Base-by-base conservation (phyloP, 2,888 invertebrate species). In the Beris chalybata region DNA sequence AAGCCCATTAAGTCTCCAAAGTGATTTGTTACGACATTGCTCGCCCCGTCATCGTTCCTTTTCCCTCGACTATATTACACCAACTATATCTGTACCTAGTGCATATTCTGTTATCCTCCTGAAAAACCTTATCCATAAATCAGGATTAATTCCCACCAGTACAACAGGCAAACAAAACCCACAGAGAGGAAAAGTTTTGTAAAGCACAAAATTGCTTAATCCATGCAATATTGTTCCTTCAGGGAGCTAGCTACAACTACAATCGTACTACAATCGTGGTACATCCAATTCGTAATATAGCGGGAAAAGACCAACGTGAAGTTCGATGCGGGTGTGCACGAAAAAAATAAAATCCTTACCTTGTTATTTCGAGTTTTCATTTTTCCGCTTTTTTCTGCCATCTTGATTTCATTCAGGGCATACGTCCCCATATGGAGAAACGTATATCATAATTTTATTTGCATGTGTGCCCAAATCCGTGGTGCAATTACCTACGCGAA, bases 201-300 rank as follows among this genome's bases (percentile, higher is more conserved):
- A 63, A 56, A 67, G 55, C 67, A 50, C 50, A 63, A 67, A 67
- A 67, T 67, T 67, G 67, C 67, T 67, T 67, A 67, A 67, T 67
- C 67, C 63, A 54, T 32, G 56, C 61, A 63, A 63, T 67, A 67
- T 67, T 67, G 63, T 67, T 63, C 67, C 61, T 67, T 56, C 30
- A 61, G 67, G 61, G 38, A 55, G 15, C 1, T 31, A 7, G 22
- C n/a, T 56, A 29, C 38, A 56, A 15, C 15, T 56, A 31, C 3
- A n/a, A 38, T 12, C 43, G 55, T 38, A 55, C 30, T 38, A 29
- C 30, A 15, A 31, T 4, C 7, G 9, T 9, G 43, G 32, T 38
- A 55, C 13, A 55, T 29, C 9, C 9, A 53, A 53, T 31, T 30
- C 30, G 12, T 53, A 53, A 11, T 13, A 13, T 11, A 15, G 5